These are phyloP conservation scores for Crocodylus rhombifer DNA, from an alignment of 2,797 vertebrate species.

Conservation along the genomic window DNA sequence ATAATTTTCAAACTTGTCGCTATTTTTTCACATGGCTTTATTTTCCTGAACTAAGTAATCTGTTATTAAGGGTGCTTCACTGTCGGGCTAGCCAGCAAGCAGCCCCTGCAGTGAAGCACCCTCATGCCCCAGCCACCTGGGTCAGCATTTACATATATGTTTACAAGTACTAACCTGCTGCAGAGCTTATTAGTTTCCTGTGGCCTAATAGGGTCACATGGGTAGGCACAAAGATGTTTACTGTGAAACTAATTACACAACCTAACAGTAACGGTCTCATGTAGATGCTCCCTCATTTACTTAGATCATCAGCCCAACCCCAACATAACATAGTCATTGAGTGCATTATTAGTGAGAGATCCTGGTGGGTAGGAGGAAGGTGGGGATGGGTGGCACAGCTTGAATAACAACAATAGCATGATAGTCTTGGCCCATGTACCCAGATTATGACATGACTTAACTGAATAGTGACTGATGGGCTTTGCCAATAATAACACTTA, in stretches of 20 bases:
- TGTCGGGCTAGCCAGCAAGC: no score
- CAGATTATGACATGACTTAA: neutral
- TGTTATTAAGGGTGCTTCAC: no score
- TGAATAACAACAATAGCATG: neutral
- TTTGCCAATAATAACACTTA: neutral
- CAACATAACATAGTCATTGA: neutral
- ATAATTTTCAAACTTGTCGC: neutral
- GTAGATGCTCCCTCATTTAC: neutral
- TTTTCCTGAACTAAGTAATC: neutral
- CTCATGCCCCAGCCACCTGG: no score
- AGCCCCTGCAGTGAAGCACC: no score
- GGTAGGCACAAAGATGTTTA: no score
- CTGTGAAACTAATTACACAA: no score
- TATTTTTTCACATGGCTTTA: neutral
- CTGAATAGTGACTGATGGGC: neutral
- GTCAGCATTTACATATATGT: no score
- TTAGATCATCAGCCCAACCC: neutral
- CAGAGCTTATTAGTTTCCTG: no score
- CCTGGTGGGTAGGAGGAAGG: neutral
- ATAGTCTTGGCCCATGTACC: neutral
- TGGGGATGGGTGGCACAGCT: neutral
- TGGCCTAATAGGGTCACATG: no score
- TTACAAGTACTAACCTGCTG: no score
- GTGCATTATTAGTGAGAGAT: neutral
- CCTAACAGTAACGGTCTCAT: no score